These are phyloP conservation scores for Scaptomyza pallida DNA, from an alignment of 1,140 invertebrate genomes.

Conservation along the genomic window DNA sequence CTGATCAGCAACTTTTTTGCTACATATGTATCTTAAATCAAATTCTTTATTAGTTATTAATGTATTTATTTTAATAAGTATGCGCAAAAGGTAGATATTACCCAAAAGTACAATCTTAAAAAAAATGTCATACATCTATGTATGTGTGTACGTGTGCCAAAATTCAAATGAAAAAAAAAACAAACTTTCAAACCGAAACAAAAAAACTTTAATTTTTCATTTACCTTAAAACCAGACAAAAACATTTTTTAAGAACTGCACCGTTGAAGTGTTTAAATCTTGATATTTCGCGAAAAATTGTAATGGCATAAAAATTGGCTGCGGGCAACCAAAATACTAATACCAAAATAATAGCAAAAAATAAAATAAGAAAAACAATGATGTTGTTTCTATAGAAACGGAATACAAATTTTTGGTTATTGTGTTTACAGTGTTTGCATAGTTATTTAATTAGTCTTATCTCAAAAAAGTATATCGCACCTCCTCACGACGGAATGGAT, in stretches of 20 bases:
- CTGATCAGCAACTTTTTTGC: background rate
- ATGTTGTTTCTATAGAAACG: constrained; percentile 14
- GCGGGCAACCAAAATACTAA: too few relatives aligned
- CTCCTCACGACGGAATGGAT: constrained; percentile 88
- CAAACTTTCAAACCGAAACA: background rate
- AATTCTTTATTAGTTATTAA: background rate
- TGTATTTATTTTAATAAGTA: too few relatives aligned
- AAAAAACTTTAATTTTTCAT: background rate
- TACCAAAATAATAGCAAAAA: too few relatives aligned
- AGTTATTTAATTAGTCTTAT: constrained; percentile 5
- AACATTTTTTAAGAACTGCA: too few relatives aligned
- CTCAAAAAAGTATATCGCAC: constrained; percentile 52
- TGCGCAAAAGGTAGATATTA: background rate
- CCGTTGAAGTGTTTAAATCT: too few relatives aligned
- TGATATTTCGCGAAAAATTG: too few relatives aligned
- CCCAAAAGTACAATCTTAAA: too few relatives aligned
- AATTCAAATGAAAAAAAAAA: background rate
- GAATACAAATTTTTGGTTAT: background rate
- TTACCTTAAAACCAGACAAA: too few relatives aligned
- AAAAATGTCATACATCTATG: background rate
- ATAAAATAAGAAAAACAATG: background rate
- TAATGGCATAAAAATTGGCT: too few relatives aligned
- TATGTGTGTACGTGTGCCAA: background rate
- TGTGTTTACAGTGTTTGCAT: too few relatives aligned
- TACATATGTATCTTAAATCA: constrained; percentile 7